phyloP scores from a whole-genome alignment of 2,113 vertebrate species.

The Macquaria ambigua region DNA sequence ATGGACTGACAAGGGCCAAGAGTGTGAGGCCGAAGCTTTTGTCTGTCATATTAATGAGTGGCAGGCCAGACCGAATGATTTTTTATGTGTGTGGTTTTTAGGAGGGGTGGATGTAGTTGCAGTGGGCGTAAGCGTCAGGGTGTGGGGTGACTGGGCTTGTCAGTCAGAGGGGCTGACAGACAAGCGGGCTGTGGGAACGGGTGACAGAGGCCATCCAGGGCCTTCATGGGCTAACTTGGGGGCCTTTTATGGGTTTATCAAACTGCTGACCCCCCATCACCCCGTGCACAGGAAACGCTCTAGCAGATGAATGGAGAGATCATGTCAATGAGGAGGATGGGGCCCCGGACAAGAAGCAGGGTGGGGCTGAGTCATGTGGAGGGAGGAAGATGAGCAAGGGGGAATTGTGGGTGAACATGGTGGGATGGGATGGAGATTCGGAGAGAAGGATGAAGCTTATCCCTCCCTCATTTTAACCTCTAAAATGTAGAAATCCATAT shows the following conservation, averaged over 20 bases:
- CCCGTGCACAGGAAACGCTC: slow-evolving; percentile 72
- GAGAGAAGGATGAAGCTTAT: neutral
- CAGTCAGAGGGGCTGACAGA: slow-evolving; percentile 77
- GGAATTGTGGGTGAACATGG: slow-evolving; percentile 52
- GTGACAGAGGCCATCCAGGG: slow-evolving; percentile 72
- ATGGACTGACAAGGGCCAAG: slow-evolving; percentile 38
- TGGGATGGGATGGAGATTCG: neutral
- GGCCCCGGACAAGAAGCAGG: slow-evolving; percentile 41
- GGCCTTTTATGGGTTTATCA: slow-evolving; percentile 84
- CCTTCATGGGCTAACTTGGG: slow-evolving; percentile 73
- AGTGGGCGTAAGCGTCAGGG: slow-evolving; percentile 29
- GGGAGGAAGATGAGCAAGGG: slow-evolving; percentile 7
- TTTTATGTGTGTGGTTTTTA: slow-evolving; percentile 28
- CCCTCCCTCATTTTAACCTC: neutral
- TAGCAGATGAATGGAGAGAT: slow-evolving; percentile 83
- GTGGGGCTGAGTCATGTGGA: slow-evolving; percentile 16
- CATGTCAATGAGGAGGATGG: slow-evolving; percentile 72
- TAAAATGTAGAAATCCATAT: neutral
- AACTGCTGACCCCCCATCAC: slow-evolving; percentile 73
- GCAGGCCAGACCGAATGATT: slow-evolving; percentile 38
- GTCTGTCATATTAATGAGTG: slow-evolving; percentile 54
- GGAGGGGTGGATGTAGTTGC: neutral
- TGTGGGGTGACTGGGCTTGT: slow-evolving; percentile 66
- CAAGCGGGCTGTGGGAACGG: slow-evolving; percentile 79
- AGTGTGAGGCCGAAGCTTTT: slow-evolving; percentile 41